phyloP scores from a whole-genome alignment of 1,140 invertebrate genomes.

The Caerostris extrusa region DNA sequence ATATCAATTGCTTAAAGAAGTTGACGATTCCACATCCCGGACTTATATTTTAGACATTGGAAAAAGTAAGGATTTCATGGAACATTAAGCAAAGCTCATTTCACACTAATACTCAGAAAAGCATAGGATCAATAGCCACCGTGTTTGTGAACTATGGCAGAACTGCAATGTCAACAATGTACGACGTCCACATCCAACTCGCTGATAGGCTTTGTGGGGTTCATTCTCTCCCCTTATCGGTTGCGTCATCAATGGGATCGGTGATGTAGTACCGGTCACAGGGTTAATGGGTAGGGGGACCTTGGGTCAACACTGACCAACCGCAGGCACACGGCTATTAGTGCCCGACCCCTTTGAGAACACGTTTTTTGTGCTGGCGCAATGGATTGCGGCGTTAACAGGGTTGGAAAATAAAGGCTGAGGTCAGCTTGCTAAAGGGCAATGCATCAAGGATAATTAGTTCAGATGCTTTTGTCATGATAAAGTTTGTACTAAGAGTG shows the following conservation, averaged over 20 bases:
- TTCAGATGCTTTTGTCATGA: no score
- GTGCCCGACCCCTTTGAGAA: not conserved
- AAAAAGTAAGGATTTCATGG: not conserved
- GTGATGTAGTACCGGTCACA: not conserved
- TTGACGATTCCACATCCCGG: no score
- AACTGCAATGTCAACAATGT: constrained; percentile 10
- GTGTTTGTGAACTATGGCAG: not conserved
- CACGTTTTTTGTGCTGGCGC: not conserved
- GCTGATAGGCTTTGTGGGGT: not conserved
- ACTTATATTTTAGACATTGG: no score
- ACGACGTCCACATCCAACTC: not conserved
- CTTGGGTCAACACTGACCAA: constrained; percentile 42
- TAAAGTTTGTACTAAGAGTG: no score
- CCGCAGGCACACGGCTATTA: not conserved
- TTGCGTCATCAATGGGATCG: not conserved
- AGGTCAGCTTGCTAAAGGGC: not conserved
- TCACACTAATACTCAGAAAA: not conserved
- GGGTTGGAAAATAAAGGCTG: not conserved
- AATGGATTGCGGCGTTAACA: not conserved
- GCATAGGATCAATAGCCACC: not conserved
- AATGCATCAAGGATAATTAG: not conserved
- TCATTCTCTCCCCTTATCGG: not conserved
- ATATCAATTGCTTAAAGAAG: no score
- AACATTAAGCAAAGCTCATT: not conserved
- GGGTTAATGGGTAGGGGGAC: constrained; percentile 22